These are phyloP conservation scores for Lophochroa leadbeateri DNA, from an alignment of 2,113 vertebrate genomes.

Conservation along the genomic window DNA sequence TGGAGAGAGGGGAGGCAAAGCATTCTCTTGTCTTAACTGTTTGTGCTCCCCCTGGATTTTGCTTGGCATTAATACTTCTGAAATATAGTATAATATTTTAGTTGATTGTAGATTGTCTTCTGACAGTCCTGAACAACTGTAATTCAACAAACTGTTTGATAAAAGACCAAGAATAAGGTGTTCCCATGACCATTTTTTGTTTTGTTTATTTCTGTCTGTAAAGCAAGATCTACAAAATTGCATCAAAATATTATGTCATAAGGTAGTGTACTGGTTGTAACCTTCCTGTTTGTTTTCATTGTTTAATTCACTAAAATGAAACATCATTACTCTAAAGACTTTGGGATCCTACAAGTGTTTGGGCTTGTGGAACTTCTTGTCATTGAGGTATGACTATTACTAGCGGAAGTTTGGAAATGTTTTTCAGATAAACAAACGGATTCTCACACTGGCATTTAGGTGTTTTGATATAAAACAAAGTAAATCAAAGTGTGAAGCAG, in stretches of 20 bases:
- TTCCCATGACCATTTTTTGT: neutral
- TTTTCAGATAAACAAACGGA: neutral
- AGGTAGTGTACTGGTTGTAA: neutral
- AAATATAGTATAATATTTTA: neutral
- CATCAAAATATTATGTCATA: constrained; percentile 11
- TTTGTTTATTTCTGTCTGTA: neutral
- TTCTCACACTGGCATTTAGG: neutral
- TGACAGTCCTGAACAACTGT: neutral
- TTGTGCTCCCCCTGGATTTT: neutral
- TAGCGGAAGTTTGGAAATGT: neutral
- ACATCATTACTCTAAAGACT: neutral
- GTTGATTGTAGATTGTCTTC: neutral
- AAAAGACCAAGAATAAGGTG: neutral
- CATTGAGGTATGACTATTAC: neutral
- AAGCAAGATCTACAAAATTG: neutral
- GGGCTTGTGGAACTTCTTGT: neutral
- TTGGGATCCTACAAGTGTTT: neutral
- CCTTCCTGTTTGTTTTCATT: constrained; percentile 7
- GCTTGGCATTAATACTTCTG: neutral
- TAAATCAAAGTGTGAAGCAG: neutral
- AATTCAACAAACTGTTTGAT: neutral
- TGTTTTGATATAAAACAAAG: neutral
- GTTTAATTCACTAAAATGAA: neutral
- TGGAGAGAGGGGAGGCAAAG: rapidly evolving
- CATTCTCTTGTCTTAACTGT: neutral